These are phyloP conservation scores for Campoplex capitator DNA, from an alignment of 2,888 invertebrate species.

Conservation along the genomic window DNA sequence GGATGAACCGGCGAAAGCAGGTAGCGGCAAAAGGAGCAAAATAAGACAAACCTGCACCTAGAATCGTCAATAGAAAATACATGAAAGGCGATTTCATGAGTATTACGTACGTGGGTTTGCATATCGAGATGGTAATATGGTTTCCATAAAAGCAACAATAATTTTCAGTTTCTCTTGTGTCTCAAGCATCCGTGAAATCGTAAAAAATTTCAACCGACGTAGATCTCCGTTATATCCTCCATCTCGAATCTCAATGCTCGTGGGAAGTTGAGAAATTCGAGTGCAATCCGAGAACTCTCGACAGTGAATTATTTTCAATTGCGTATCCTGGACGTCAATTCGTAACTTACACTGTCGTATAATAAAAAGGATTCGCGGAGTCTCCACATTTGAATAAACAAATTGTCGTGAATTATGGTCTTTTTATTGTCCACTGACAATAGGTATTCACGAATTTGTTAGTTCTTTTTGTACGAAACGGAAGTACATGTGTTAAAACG, in stretches of 20 bases:
- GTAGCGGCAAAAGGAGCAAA: slow-evolving; percentile 7
- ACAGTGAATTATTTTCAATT: slow-evolving; percentile 43
- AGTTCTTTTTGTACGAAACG: slow-evolving; percentile 24
- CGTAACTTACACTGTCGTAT: background rate
- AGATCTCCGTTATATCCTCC: slow-evolving; percentile 5
- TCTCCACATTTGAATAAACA: slow-evolving; percentile 11
- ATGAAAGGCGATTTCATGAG: background rate
- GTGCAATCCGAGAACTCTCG: slow-evolving; percentile 38
- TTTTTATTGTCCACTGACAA: background rate
- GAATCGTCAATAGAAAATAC: background rate
- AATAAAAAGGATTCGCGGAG: background rate
- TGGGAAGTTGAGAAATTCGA: slow-evolving; percentile 48
- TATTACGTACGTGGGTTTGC: background rate
- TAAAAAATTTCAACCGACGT: background rate
- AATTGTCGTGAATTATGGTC: slow-evolving; percentile 1
- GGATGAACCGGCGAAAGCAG: background rate
- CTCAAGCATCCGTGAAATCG: background rate
- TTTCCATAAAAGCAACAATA: slow-evolving; percentile 4
- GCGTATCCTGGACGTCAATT: slow-evolving; percentile 25
- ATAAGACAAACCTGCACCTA: background rate
- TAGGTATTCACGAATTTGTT: background rate
- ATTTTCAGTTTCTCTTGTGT: slow-evolving; percentile 1
- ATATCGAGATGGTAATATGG: slow-evolving; percentile 4
- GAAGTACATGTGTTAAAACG: slow-evolving; percentile 50
- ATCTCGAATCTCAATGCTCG: slow-evolving; percentile 15